Evolutionary conservation across 1,140 invertebrate genomes (phyloP).

Genomic region (Eciton burchellii): DNA sequence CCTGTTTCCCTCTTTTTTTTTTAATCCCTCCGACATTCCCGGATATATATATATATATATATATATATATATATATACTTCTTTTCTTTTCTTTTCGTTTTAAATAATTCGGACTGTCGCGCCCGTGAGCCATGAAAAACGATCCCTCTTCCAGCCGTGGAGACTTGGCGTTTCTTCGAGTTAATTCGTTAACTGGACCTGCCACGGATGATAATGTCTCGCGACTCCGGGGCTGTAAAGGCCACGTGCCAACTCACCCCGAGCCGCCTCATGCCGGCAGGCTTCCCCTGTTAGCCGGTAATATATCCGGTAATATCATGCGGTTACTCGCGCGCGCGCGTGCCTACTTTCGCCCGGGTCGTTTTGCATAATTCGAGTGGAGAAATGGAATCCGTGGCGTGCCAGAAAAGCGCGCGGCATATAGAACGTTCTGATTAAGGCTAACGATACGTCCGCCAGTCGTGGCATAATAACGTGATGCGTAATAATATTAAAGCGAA

Average conservation of each 20-base stretch:
- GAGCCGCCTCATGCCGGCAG: background rate
- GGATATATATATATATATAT: too few relatives aligned
- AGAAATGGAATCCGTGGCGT: conserved; percentile 50
- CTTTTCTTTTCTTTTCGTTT: too few relatives aligned
- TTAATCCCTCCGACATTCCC: too few relatives aligned
- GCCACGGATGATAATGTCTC: background rate
- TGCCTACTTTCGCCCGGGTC: conserved; percentile 29
- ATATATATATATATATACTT: too few relatives aligned
- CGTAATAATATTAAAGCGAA: conserved; percentile 53
- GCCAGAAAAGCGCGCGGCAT: conserved; percentile 41
- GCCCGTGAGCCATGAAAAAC: too few relatives aligned
- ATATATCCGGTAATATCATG: conserved; percentile 39
- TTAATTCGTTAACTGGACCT: background rate
- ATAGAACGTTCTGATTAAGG: conserved; percentile 57
- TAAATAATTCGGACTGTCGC: too few relatives aligned
- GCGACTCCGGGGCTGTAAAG: background rate
- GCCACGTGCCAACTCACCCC: conserved; percentile 1
- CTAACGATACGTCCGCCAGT: conserved; percentile 52
- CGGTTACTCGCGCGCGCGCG: conserved; percentile 25
- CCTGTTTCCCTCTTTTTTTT: too few relatives aligned
- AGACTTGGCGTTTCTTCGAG: background rate
- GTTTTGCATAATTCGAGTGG: conserved; percentile 58
- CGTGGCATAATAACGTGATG: conserved; percentile 46
- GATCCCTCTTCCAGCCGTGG: background rate
- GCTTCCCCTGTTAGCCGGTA: background rate